Conservation (phyloP, 1,140 invertebrate species). For the Holotrichia oblita region DNA sequence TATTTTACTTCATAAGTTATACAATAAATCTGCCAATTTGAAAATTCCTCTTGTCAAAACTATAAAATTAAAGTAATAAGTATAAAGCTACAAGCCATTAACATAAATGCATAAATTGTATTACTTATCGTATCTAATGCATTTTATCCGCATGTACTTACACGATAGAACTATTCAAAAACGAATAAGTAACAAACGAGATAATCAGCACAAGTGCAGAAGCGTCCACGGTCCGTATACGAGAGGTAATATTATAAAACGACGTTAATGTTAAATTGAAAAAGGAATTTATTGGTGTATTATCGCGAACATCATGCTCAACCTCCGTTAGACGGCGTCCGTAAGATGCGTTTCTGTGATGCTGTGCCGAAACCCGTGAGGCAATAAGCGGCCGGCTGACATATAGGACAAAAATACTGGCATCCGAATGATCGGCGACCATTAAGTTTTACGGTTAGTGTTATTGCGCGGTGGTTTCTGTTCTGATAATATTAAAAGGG, state of each 20-base stretch:
- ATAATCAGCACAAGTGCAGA: not conserved
- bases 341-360: not conserved
- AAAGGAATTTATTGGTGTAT: conserved; percentile 6
- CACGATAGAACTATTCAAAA: not conserved
- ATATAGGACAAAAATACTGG: not conserved
- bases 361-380: not conserved
- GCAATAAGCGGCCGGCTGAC: not conserved
- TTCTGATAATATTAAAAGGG: conserved; percentile 17
- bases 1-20: no score
- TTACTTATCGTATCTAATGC: no score
- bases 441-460: conserved; percentile 9
- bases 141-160: not conserved
- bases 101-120: no score
- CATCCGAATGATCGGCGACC: conserved; percentile 10
- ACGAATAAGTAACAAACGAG: not conserved
- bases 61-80: no score
- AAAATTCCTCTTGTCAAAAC: no score
- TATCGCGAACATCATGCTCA: not conserved
- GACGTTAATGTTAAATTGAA: conserved; percentile 1
- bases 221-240: not conserved
- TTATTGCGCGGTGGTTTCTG: conserved; percentile 19
- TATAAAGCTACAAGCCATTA: no score
- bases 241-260: not conserved
- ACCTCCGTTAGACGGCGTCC: not conserved
- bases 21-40: no score